Percentiles rank a stretch among this genome's conserved stretches.
Evolutionary conservation across 2,888 invertebrate species (phyloP).

Genomic region (Acronicta alni): DNA sequence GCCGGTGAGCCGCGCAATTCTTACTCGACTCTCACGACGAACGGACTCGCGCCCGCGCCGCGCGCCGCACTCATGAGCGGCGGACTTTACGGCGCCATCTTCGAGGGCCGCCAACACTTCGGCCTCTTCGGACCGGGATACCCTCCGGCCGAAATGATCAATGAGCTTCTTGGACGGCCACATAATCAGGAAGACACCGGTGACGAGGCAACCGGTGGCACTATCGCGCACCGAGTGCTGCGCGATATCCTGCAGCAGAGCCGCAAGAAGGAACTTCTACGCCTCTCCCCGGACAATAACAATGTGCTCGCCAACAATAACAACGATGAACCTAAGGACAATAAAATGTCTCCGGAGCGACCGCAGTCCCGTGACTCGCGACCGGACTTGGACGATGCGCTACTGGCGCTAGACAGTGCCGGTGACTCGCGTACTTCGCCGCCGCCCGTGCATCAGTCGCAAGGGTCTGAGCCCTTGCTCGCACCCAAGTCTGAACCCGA

Average conservation of each 20-base stretch:
- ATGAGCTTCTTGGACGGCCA: conserved; percentile 95
- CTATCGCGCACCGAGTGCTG: conserved; percentile 95
- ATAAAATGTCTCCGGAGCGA: conserved; percentile 87
- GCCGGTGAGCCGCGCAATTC: conserved; percentile 98
- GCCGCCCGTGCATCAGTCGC: conserved; percentile 87
- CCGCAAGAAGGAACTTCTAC: conserved; percentile 94
- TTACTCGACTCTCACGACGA: conserved; percentile 91
- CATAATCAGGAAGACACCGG: conserved; percentile 91
- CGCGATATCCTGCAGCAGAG: conserved; percentile 97
- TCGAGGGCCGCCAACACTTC: conserved; percentile 94
- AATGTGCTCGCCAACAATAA: conserved; percentile 89
- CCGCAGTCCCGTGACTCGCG: conserved; percentile 91
- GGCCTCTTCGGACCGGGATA: conserved; percentile 95
- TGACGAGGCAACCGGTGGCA: conserved; percentile 86
- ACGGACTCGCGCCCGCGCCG: conserved; percentile 88
- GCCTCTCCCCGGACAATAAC: conserved; percentile 90
- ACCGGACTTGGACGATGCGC: conserved; percentile 90
- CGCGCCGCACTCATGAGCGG: conserved; percentile 94
- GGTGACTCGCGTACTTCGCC: conserved; percentile 85
- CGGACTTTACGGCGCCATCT: conserved; percentile 96
- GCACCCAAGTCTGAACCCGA: conserved; percentile 92
- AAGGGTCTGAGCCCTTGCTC: conserved; percentile 85
- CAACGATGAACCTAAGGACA: conserved; percentile 88
- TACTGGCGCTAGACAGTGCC: conserved; percentile 90
- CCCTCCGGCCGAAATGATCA: conserved; percentile 97